These are phyloP conservation scores for Andrena haemorrhoa DNA, from an alignment of 2,888 invertebrate genomes.

Conservation along the genomic window DNA sequence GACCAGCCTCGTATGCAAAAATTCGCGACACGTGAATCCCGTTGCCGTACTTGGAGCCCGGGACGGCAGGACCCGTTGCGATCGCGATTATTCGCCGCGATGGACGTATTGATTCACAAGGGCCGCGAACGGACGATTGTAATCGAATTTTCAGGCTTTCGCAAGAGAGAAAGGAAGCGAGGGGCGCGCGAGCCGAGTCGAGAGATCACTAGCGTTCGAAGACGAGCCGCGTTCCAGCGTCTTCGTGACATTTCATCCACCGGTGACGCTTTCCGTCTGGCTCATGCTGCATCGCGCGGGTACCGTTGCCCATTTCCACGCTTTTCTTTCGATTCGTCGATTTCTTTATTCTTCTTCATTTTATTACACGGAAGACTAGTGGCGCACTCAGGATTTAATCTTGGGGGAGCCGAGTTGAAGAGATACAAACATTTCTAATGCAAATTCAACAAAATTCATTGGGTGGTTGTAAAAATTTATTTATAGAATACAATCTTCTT, in stretches of 20 bases:
- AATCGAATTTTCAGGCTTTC: slow-evolving; percentile 63
- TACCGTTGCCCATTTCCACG: slow-evolving; percentile 54
- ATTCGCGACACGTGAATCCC: not conserved
- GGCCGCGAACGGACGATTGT: slow-evolving; percentile 14
- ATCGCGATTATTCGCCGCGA: not conserved
- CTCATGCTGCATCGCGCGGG: slow-evolving; percentile 47
- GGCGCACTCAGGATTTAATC: too few species aligned
- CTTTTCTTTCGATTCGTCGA: slow-evolving; percentile 11
- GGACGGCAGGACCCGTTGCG: not conserved
- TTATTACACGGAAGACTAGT: not conserved
- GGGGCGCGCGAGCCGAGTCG: slow-evolving; percentile 39
- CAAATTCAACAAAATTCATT: too few species aligned
- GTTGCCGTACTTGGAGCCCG: not conserved
- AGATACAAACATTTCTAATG: too few species aligned
- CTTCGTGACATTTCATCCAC: slow-evolving; percentile 72
- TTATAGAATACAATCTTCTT: too few species aligned
- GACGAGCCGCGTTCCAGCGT: slow-evolving; percentile 59
- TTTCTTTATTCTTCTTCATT: not conserved
- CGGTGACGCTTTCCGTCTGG: slow-evolving; percentile 49
- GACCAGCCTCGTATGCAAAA: slow-evolving; percentile 18
- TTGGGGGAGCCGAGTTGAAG: too few species aligned
- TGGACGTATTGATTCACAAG: not conserved
- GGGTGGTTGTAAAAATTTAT: too few species aligned
- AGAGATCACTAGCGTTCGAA: slow-evolving; percentile 55
- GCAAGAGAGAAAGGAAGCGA: slow-evolving; percentile 70